Conservation (phyloP, 2,888 invertebrate species). For the Hyalella azteca region DNA sequence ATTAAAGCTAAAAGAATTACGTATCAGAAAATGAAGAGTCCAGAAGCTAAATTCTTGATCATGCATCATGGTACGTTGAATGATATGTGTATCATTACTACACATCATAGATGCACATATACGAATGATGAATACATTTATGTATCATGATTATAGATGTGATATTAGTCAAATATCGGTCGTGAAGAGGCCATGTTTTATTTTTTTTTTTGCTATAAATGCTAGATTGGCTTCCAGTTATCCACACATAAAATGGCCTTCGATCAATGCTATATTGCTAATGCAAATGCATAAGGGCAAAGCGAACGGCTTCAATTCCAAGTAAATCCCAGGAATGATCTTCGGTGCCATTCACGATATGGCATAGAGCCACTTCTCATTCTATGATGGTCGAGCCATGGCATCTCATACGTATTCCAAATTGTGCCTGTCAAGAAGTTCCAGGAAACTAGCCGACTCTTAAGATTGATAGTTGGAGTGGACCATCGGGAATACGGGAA, state of each 20-base stretch:
- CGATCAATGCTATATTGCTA: neutral
- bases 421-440: slow-evolving; percentile 23
- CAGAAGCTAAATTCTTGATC: neutral
- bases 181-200: neutral
- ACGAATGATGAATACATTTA: neutral
- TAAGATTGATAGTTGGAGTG: slow-evolving; percentile 21
- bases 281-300: slow-evolving; percentile 24
- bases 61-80: neutral
- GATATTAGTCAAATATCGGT: neutral
- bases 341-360: slow-evolving; percentile 2
- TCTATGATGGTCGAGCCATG: slow-evolving; percentile 5
- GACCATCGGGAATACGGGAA: slow-evolving; percentile 26
- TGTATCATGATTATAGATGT: neutral
- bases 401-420: slow-evolving; percentile 34
- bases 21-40: no score
- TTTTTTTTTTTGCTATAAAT: neutral
- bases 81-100: neutral
- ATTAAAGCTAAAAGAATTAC: no score
- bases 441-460: neutral
- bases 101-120: neutral
- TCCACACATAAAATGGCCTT: neutral
- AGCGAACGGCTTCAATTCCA: slow-evolving; percentile 16
- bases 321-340: slow-evolving; percentile 25
- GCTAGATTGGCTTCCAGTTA: neutral
- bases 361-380: slow-evolving; percentile 13